phyloP scores from a whole-genome alignment of 2,113 vertebrate genomes.

The Halichoerus grypus region DNA sequence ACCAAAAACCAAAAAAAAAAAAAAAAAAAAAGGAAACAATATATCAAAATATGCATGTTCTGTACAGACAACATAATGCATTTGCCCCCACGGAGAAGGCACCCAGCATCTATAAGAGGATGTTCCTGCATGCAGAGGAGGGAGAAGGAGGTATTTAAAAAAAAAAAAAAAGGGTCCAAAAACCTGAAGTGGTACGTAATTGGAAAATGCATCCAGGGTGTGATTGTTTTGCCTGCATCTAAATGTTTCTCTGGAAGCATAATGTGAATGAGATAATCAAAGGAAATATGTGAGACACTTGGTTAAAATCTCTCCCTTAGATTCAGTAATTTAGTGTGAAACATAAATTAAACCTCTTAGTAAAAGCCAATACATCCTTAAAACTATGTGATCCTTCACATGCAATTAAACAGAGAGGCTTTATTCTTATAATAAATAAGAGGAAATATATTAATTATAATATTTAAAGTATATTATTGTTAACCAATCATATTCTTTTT shows the following conservation, averaged over 20 bases:
- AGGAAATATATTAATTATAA: neutral
- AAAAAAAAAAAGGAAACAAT: neutral
- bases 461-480: neutral
- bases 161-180: neutral
- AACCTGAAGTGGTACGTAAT: neutral
- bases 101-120: neutral
- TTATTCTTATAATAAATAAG: neutral
- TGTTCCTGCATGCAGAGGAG: neutral
- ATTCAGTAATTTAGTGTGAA: neutral
- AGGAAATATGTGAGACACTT: neutral
- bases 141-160: neutral
- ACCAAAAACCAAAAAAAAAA: neutral
- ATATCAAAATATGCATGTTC: neutral
- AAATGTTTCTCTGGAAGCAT: constrained; percentile 1
- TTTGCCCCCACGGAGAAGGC: neutral
- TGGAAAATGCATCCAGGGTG: neutral
- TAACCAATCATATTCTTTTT: neutral
- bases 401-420: neutral
- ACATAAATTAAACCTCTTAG: neutral
- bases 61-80: neutral
- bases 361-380: neutral
- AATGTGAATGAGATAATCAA: neutral
- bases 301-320: neutral
- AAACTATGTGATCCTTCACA: neutral
- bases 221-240: neutral